Evolutionary conservation across 1,140 invertebrate species (phyloP).

Genomic region (Drosophila biarmipes): DNA sequence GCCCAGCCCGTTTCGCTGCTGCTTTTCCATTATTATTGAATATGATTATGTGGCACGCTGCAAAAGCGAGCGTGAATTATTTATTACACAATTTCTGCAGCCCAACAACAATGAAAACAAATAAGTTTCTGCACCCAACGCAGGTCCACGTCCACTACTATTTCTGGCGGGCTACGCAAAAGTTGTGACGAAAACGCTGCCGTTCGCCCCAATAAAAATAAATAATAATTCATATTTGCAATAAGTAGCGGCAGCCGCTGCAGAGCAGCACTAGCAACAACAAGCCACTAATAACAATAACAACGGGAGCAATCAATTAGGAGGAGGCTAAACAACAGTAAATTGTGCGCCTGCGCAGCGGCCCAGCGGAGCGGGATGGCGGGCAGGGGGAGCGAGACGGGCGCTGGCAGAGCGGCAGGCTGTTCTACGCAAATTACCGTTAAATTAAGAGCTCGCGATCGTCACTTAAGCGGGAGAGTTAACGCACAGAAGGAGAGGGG

Average conservation of each 20-base stretch:
- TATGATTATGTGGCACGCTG: constrained; percentile 82
- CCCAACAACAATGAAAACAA: constrained; percentile 53
- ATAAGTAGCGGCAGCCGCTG: constrained; percentile 47
- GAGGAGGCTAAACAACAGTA: constrained; percentile 61
- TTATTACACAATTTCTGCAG: constrained; percentile 75
- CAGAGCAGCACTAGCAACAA: constrained; percentile 19
- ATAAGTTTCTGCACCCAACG: constrained; percentile 67
- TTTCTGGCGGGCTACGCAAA: constrained; percentile 50
- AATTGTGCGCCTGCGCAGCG: constrained; percentile 68
- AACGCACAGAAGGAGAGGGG: not conserved
- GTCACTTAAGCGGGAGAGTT: constrained; percentile 47
- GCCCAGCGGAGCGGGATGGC: constrained; percentile 17
- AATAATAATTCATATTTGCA: constrained; percentile 78
- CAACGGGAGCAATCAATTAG: constrained; percentile 64
- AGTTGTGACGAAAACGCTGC: constrained; percentile 48
- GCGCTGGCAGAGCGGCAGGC: constrained; percentile 5
- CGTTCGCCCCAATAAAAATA: constrained; percentile 73
- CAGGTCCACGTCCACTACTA: constrained; percentile 40
- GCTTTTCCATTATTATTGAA: constrained; percentile 68
- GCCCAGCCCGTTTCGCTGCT: constrained; percentile 53
- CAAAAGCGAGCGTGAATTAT: constrained; percentile 79
- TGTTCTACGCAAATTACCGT: constrained; percentile 68
- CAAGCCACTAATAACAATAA: constrained; percentile 14
- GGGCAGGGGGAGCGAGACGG: constrained; percentile 9
- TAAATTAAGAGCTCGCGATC: constrained; percentile 67